phyloP scores from a whole-genome alignment of 2,113 vertebrate genomes.

The Numenius arquata region DNA sequence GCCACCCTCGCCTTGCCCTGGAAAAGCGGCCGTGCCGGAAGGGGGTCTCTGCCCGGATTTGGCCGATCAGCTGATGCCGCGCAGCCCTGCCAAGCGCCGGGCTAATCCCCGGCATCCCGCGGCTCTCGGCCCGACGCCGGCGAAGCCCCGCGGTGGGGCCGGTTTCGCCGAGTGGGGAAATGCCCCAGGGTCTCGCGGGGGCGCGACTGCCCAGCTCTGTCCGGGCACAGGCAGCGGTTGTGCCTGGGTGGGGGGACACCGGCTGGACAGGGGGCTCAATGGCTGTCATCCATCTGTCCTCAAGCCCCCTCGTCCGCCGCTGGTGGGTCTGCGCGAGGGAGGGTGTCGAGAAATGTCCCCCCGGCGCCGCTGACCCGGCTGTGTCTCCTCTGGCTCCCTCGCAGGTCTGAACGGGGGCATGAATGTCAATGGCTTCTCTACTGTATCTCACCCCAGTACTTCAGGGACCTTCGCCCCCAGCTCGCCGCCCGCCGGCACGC shows the following conservation, averaged over 20 bases:
- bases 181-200: background rate
- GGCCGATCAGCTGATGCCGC: conserved; percentile 32
- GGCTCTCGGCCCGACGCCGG: background rate
- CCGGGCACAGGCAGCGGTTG: background rate
- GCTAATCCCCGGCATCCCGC: conserved; percentile 45
- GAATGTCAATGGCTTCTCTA: conserved; percentile 97
- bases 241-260: rapidly evolving
- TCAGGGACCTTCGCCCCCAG: conserved; percentile 83
- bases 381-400: background rate
- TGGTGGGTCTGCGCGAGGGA: rapidly evolving
- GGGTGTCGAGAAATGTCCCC: rapidly evolving
- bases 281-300: background rate
- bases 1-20: background rate
- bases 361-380: background rate
- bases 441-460: conserved; percentile 89
- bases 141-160: rapidly evolving
- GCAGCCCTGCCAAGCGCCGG: background rate
- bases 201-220: rapidly evolving
- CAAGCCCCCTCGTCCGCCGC: rapidly evolving
- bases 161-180: background rate
- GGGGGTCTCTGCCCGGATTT: conserved; percentile 1
- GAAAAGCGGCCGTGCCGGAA: background rate
- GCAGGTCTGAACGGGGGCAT: conserved; percentile 93
- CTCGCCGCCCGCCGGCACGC: conserved; percentile 80
- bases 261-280: background rate